Base-by-base conservation (phyloP, 2,113 vertebrate genomes). In the Ophiodon elongatus region DNA sequence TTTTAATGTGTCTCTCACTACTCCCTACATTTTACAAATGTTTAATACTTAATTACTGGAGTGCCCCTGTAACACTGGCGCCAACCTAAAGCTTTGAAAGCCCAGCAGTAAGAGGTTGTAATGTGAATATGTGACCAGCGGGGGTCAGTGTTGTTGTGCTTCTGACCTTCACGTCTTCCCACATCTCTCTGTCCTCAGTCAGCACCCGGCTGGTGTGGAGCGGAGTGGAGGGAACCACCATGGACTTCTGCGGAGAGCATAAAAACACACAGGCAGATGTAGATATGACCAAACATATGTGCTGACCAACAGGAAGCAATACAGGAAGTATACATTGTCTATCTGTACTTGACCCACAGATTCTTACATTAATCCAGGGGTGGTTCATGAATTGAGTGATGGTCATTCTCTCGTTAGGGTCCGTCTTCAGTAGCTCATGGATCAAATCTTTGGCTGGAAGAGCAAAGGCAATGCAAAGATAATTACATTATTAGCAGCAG, bases 131-230 rank as follows among this genome's bases (percentile, higher is more conserved):
- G 9, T 80, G 84, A 27, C 89, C 92, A 93, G 76, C 68, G 35
- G 84, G 54, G 75, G 87, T 27, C 91, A 89, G 87, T 87, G 87
- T 79, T 80, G 78, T 21, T 8, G 35, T 47, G 67, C 31, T 21
- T 88, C 96, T 94, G 64, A 99, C 98, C 97, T 99, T 99, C 67
- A 99, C 97, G 70, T 99, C 98, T 65, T 99, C 98, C 98, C 98
- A 99, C 91, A 98, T 95, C 89, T 98, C 98, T 91, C 93, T 97
- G 91, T 99, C 98, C 79, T 99, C 98, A 68, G 97, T 96, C 62
- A 99, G 96, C 59, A 99, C 98, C 0, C 98, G 94, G 21, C 97
- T 97, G 25, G 98, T 99, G 89, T 99, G 96, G 11, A 99, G 97
- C 0, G 97, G 98, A 5, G 98, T 99, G 85, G 96, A 96, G 4